Evolutionary conservation across 2,113 vertebrate genomes (phyloP).

Genomic region (Pseudorhombus dupliciocellatus): DNA sequence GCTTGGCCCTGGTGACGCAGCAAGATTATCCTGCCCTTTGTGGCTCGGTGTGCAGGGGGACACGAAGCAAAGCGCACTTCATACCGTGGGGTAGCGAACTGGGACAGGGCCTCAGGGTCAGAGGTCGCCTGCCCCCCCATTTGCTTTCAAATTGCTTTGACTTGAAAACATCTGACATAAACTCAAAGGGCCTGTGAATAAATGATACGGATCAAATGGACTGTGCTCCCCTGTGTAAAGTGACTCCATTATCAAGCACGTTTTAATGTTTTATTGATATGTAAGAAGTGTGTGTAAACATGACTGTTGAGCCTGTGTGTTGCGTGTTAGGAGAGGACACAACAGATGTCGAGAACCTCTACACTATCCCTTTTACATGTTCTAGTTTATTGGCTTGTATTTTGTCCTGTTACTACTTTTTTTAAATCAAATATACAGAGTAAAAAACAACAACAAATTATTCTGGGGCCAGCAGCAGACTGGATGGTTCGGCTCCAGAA

Average conservation of each 20-base stretch:
- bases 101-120: too few relatives aligned
- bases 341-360: too few relatives aligned
- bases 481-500: not conserved
- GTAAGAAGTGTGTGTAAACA: not conserved
- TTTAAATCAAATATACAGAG: not conserved
- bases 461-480: not conserved
- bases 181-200: not conserved
- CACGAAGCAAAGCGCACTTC: too few relatives aligned
- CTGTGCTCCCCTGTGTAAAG: not conserved
- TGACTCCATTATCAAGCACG: not conserved
- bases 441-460: not conserved
- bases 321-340: too few relatives aligned
- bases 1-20: too few relatives aligned
- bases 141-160: not conserved
- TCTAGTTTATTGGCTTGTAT: not conserved
- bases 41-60: too few relatives aligned
- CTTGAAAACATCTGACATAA: not conserved
- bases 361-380: too few relatives aligned
- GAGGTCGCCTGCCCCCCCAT: not conserved
- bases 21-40: too few relatives aligned
- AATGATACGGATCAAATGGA: not conserved
- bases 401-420: not conserved
- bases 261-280: not conserved
- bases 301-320: not conserved
- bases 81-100: too few relatives aligned